A percentile compares a stretch with the other conserved stretches of the same genome.
Evolutionary conservation across 1,140 invertebrate genomes (phyloP).

Genomic region (Coenobita brevimanus): DNA sequence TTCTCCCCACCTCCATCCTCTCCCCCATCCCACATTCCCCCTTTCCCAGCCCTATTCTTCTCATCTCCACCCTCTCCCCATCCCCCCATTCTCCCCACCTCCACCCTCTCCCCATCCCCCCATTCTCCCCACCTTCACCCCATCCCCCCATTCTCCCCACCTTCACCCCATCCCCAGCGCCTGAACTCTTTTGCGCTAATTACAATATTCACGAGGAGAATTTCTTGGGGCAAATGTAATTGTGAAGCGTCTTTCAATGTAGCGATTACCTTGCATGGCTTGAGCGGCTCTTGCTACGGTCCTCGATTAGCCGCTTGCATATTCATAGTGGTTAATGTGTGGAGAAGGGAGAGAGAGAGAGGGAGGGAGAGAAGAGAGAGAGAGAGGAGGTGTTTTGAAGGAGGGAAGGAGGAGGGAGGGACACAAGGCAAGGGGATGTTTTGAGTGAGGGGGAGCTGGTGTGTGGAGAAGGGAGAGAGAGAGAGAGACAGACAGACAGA

Average conservation of each 20-base stretch:
- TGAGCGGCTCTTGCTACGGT: conserved; percentile 40
- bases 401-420: neutral
- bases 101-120: neutral
- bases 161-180: conserved; percentile 44
- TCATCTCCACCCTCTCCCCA: neutral
- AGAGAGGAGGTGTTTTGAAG: neutral
- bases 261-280: conserved; percentile 60
- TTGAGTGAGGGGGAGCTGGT: neutral
- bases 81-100: neutral
- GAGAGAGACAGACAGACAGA: neutral
- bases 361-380: neutral
- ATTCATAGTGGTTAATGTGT: conserved; percentile 45
- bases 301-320: conserved; percentile 57
- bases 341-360: neutral
- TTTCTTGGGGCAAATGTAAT: conserved; percentile 65
- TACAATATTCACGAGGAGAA: conserved; percentile 64
- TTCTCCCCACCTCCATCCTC: neutral
- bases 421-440: neutral
- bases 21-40: neutral
- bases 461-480: neutral
- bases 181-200: conserved; percentile 62
- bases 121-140: conserved; percentile 26
- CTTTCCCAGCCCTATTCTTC: neutral
- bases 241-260: conserved; percentile 64
- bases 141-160: conserved; percentile 26